Percentiles rank a stretch among this genome's conserved stretches.
Evolutionary conservation across 2,888 invertebrate species (phyloP).

Genomic region (Perizoma flavofasciatum): DNA sequence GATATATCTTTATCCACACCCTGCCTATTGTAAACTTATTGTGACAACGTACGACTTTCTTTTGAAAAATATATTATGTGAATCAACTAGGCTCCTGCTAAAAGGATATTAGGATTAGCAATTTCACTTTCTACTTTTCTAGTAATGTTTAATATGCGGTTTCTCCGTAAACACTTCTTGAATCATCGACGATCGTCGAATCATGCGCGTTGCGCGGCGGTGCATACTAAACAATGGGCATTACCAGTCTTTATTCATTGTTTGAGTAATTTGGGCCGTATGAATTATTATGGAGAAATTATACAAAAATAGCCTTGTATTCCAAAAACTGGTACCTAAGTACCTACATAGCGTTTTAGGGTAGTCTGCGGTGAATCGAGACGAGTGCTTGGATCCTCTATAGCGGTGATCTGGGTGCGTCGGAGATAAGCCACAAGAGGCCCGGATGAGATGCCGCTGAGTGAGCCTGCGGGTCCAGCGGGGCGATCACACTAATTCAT

Average conservation of each 20-base stretch:
- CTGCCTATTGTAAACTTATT: not conserved
- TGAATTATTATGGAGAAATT: slow-evolving; percentile 12
- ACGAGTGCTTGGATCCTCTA: no score
- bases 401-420: no score
- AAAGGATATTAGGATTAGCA: slow-evolving; percentile 19
- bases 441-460: no score
- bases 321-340: not conserved
- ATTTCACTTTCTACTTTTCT: slow-evolving; percentile 19
- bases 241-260: slow-evolving; percentile 16
- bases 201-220: slow-evolving; percentile 3
- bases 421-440: no score
- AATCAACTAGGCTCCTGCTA: slow-evolving; percentile 13
- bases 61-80: not conserved
- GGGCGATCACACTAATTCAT: no score
- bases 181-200: slow-evolving; percentile 22
- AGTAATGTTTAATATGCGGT: slow-evolving; percentile 12
- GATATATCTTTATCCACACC: no score
- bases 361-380: no score
- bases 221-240: slow-evolving; percentile 20
- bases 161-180: slow-evolving; percentile 25
- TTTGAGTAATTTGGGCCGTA: slow-evolving; percentile 19
- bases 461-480: no score
- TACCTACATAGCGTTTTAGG: no score
- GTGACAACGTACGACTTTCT: not conserved
- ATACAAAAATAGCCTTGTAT: slow-evolving; percentile 7